Percentiles rank a stretch among this genome's conserved stretches.
Evolutionary conservation across 2,797 vertebrate species (phyloP).

Genomic region (Bryconaethiops microstoma): DNA sequence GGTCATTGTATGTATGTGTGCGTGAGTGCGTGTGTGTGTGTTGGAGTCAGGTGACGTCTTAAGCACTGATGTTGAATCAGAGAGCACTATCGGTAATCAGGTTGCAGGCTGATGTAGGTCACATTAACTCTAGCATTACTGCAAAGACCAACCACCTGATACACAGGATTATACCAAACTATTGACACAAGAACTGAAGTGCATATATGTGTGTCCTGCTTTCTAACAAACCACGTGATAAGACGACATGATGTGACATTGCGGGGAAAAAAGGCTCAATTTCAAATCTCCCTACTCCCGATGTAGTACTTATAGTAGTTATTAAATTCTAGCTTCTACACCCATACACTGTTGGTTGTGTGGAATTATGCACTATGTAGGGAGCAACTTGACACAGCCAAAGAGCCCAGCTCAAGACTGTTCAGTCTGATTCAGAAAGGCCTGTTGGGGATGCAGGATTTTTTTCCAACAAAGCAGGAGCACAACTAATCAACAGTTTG

Average conservation of each 20-base stretch:
- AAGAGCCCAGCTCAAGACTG: too few species aligned
- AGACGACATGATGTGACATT: not conserved
- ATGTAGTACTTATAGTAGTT: too few species aligned
- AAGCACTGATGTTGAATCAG: conserved; percentile 40
- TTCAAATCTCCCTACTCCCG: too few species aligned
- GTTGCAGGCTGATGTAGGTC: conserved; percentile 40
- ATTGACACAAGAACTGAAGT: not conserved
- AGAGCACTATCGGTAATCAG: conserved; percentile 52
- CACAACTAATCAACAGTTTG: too few species aligned
- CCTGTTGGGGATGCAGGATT: too few species aligned
- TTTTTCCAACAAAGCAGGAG: too few species aligned
- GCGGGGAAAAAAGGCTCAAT: too few species aligned
- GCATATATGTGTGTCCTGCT: not conserved
- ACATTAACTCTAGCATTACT: conserved; percentile 38
- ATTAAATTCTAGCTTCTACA: too few species aligned
- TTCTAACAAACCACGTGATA: not conserved
- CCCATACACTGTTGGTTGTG: too few species aligned
- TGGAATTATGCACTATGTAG: too few species aligned
- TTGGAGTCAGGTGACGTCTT: conserved; percentile 49
- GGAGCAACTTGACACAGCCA: too few species aligned
- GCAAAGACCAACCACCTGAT: conserved; percentile 7
- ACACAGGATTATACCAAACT: conserved; percentile 25
- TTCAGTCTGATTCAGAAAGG: too few species aligned
- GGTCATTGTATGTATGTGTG: not conserved
- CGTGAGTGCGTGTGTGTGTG: conserved; percentile 16